phyloP scores from a whole-genome alignment of 2,797 vertebrate genomes.

The Cephalopachus bancanus region DNA sequence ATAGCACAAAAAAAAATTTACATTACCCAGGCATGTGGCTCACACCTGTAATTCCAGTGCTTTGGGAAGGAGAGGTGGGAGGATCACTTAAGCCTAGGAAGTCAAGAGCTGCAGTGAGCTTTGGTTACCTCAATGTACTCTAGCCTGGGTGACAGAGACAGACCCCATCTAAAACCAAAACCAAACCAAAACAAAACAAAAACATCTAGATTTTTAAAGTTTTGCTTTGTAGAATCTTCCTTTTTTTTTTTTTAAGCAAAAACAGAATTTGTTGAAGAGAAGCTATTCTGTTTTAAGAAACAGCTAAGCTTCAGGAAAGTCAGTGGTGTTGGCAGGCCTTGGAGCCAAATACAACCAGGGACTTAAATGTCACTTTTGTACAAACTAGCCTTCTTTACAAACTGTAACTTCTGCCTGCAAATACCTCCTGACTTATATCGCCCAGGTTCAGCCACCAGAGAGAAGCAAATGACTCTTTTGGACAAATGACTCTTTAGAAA shows the following conservation, averaged over 20 bases:
- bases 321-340: background rate
- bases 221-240: background rate
- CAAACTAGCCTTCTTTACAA: background rate
- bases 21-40: too few relatives aligned
- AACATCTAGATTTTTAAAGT: background rate
- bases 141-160: too few relatives aligned
- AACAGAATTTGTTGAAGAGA: background rate
- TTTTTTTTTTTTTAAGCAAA: background rate
- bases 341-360: background rate
- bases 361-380: background rate
- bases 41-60: too few relatives aligned
- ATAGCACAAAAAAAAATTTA: too few relatives aligned
- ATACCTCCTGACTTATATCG: background rate
- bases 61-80: too few relatives aligned
- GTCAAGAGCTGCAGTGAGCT: too few relatives aligned
- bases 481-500: background rate
- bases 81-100: too few relatives aligned
- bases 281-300: background rate
- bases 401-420: background rate
- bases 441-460: background rate
- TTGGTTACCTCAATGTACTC: too few relatives aligned
- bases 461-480: background rate
- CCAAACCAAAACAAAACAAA: too few relatives aligned
- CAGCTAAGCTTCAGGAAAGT: background rate
- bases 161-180: too few relatives aligned